Percentiles rank a stretch among this genome's conserved stretches.
phyloP scores from a whole-genome alignment of 2,797 vertebrate species.

The Coilia nasus region DNA sequence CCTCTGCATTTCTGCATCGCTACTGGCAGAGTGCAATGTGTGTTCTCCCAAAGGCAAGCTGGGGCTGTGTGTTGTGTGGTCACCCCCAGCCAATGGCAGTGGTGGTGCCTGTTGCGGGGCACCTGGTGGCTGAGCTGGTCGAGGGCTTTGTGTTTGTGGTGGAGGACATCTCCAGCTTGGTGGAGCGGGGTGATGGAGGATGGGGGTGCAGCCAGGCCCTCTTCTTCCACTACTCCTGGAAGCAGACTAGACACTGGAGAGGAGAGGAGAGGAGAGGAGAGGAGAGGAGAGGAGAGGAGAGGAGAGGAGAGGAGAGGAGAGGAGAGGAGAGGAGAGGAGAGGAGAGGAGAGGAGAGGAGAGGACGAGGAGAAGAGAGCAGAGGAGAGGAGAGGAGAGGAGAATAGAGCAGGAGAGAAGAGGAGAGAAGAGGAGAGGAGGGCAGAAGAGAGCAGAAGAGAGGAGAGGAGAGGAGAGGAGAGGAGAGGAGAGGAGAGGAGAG shows the following conservation, averaged over 20 bases:
- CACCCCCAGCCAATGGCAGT: too few relatives aligned
- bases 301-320: too few relatives aligned
- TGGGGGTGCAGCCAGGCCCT: slow-evolving; percentile 44
- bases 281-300: background rate
- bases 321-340: too few relatives aligned
- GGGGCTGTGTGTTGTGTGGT: background rate
- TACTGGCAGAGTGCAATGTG: background rate
- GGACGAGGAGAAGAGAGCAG: too few relatives aligned
- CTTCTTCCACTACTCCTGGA: slow-evolving; percentile 71
- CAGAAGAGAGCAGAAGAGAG: too few relatives aligned
- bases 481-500: slow-evolving; percentile 26
- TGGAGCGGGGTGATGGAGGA: slow-evolving; percentile 52
- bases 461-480: too few relatives aligned
- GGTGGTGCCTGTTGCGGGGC: too few relatives aligned
- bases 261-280: slow-evolving; percentile 45
- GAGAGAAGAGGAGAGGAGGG: too few relatives aligned
- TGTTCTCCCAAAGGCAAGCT: background rate
- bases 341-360: too few relatives aligned
- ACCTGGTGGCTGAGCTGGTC: background rate
- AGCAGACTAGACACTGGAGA: slow-evolving; percentile 63
- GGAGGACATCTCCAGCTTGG: slow-evolving; percentile 58
- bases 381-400: too few relatives aligned
- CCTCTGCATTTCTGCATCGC: background rate
- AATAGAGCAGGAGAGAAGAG: too few relatives aligned
- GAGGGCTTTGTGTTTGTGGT: slow-evolving; percentile 40